These are phyloP conservation scores for Pedetes capensis DNA, from an alignment of 2,113 vertebrate genomes.

Conservation along the genomic window DNA sequence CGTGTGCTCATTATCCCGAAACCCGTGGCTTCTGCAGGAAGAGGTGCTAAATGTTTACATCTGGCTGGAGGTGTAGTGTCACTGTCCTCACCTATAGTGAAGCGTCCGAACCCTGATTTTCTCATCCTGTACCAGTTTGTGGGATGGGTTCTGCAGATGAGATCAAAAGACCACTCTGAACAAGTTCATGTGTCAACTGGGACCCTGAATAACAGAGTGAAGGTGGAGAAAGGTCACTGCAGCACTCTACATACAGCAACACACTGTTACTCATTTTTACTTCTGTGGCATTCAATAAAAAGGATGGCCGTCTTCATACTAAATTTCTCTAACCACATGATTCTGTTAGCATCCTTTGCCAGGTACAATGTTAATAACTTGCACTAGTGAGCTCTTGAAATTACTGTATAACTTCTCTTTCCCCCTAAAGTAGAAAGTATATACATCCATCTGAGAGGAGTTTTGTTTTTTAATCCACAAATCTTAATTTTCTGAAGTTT, in stretches of 20 bases:
- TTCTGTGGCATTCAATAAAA: neutral
- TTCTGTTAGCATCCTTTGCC: neutral
- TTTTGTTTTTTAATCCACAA: neutral
- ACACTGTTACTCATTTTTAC: neutral
- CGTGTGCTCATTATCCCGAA: neutral
- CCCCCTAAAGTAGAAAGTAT: neutral
- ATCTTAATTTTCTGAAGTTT: slow-evolving; percentile 16
- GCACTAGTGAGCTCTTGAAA: neutral
- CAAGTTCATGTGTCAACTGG: neutral
- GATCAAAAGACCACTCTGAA: neutral
- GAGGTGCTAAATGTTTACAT: neutral
- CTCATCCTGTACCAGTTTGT: neutral
- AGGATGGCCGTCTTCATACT: neutral
- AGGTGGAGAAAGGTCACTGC: neutral
- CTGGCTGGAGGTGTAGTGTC: neutral
- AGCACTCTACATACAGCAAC: neutral
- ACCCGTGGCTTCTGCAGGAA: neutral
- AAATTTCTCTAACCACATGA: neutral
- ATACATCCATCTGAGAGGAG: neutral
- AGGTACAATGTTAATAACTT: neutral
- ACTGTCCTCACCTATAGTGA: neutral
- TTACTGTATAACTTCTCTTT: neutral
- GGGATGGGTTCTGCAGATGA: neutral
- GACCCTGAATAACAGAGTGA: neutral
- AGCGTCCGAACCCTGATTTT: neutral